Percentiles rank a stretch among this genome's conserved stretches.
phyloP scores from a whole-genome alignment of 2,888 invertebrate genomes.

The Drosophila fungiperda region DNA sequence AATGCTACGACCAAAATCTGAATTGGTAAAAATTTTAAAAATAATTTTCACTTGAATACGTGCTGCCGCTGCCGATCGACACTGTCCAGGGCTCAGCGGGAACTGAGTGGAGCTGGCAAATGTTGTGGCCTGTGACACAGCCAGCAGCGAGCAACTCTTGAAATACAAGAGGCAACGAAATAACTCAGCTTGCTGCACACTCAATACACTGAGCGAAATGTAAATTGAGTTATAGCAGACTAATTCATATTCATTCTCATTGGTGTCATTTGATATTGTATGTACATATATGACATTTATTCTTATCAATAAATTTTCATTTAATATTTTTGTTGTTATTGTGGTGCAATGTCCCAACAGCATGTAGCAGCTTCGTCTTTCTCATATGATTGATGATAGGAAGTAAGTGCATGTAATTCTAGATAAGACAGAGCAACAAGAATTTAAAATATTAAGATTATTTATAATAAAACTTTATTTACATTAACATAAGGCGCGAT shows the following conservation, averaged over 20 bases:
- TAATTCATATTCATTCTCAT: background rate
- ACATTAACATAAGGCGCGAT: background rate
- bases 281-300: background rate
- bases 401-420: slow-evolving; percentile 55
- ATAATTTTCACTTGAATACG: slow-evolving; percentile 17
- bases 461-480: background rate
- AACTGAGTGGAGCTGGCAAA: slow-evolving; percentile 51
- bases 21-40: slow-evolving; percentile 18
- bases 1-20: slow-evolving; percentile 7
- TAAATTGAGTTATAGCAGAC: slow-evolving; percentile 3
- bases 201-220: slow-evolving; percentile 53
- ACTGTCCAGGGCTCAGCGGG: slow-evolving; percentile 58
- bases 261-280: slow-evolving; percentile 6
- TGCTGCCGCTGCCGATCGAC: slow-evolving; percentile 57
- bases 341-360: slow-evolving; percentile 25
- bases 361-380: slow-evolving; percentile 25
- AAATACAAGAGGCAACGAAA: slow-evolving; percentile 57
- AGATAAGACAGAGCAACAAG: slow-evolving; percentile 48
- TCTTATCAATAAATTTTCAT: slow-evolving; percentile 28
- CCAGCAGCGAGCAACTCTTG: slow-evolving; percentile 51
- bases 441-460: background rate
- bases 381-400: slow-evolving; percentile 57
- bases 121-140: slow-evolving; percentile 25
- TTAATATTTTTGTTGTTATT: slow-evolving; percentile 22
- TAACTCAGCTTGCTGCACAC: slow-evolving; percentile 56